These are phyloP conservation scores for Hypothenemus hampei DNA, from an alignment of 1,140 invertebrate genomes.

Conservation along the genomic window DNA sequence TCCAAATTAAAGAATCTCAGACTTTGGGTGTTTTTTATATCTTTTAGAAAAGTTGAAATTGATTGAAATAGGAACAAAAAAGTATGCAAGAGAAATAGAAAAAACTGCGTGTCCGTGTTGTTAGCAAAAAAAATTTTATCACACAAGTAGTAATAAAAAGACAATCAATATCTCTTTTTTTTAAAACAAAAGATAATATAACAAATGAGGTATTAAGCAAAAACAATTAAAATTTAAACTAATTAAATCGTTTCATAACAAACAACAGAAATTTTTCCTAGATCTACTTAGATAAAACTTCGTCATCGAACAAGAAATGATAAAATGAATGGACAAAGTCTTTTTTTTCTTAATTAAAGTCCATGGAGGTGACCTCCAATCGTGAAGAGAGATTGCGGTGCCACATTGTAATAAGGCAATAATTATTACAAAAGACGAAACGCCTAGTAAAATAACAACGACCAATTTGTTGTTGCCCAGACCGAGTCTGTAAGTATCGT, in stretches of 20 bases:
- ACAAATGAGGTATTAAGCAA: conserved; percentile 8
- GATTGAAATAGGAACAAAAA: no score
- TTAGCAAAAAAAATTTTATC: no score
- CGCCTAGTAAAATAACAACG: conserved; percentile 18
- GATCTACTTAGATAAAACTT: conserved; percentile 19
- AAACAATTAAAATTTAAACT: conserved; percentile 14
- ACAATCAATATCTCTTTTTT: conserved; percentile 1
- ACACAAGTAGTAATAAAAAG: no score
- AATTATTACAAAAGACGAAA: conserved; percentile 28
- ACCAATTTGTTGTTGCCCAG: conserved; percentile 12
- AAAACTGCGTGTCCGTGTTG: no score
- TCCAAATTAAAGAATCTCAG: no score
- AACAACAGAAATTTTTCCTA: conserved; percentile 18
- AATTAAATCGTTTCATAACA: conserved; percentile 23
- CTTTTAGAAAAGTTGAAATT: no score
- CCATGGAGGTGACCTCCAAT: conserved; percentile 16
- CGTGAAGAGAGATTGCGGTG: conserved; percentile 18
- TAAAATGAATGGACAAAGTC: conserved; percentile 3
- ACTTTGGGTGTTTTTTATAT: no score
- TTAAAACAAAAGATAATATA: not conserved
- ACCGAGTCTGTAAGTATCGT: conserved; percentile 4
- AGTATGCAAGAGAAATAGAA: no score
- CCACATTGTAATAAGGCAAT: conserved; percentile 23
- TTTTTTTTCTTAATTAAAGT: conserved; percentile 22
- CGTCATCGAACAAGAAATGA: no score